Conservation (phyloP, 2,113 vertebrate species). For the Caranx ignobilis region DNA sequence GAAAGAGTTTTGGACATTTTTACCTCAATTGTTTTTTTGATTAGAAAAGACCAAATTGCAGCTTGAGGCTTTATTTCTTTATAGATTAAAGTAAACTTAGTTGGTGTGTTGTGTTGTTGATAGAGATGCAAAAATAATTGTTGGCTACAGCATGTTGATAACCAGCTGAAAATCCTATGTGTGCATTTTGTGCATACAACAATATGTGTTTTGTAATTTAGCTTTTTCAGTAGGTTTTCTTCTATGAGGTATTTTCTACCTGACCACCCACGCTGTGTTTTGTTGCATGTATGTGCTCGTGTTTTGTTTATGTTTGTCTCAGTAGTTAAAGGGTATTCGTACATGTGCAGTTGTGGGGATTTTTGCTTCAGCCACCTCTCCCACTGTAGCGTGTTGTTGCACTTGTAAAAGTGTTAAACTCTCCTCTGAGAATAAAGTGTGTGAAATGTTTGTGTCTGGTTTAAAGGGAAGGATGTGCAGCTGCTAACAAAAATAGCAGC, state of each 20-base stretch:
- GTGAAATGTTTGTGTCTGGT: slow-evolving; percentile 39
- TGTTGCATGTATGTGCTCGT: not conserved
- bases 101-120: not conserved
- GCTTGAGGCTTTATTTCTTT: not conserved
- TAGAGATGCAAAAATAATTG: not conserved
- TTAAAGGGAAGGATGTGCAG: slow-evolving; percentile 37
- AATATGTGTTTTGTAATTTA: not conserved
- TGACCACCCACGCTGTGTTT: not conserved
- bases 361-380: not conserved
- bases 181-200: not conserved
- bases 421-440: slow-evolving; percentile 16
- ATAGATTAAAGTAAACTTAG: not conserved
- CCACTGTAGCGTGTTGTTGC: not conserved
- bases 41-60: too few relatives aligned
- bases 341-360: not conserved
- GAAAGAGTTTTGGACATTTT: too few relatives aligned
- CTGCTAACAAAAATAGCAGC: slow-evolving; percentile 12
- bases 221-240: not conserved
- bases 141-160: not conserved
- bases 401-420: not conserved
- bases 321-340: slow-evolving; percentile 10
- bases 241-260: not conserved
- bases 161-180: not conserved
- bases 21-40: too few relatives aligned
- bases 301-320: slow-evolving; percentile 21